Percentiles rank a stretch among this genome's conserved stretches.
Evolutionary conservation across 2,888 invertebrate species (phyloP).

Genomic region (Notocelia uddmanniana): DNA sequence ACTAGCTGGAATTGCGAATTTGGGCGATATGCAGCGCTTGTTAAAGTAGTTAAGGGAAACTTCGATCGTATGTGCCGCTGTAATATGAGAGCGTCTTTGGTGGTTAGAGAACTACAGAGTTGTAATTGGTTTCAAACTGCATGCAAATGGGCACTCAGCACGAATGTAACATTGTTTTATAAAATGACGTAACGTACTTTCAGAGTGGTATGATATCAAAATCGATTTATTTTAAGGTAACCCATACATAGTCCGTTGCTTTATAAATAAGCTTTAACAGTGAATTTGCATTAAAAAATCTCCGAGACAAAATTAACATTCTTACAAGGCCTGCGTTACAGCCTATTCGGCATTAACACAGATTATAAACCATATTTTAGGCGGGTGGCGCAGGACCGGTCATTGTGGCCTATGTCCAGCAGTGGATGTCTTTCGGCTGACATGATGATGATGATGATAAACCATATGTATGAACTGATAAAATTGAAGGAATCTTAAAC

Average conservation of each 20-base stretch:
- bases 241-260: too few relatives aligned
- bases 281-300: background rate
- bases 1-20: slow-evolving; percentile 15
- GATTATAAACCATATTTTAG: too few relatives aligned
- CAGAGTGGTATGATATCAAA: background rate
- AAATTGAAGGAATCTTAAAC: too few relatives aligned
- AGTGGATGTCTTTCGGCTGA: too few relatives aligned
- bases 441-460: too few relatives aligned
- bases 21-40: slow-evolving; percentile 17
- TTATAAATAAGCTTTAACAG: too few relatives aligned
- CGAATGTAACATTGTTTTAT: background rate
- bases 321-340: background rate
- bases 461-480: too few relatives aligned
- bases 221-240: background rate
- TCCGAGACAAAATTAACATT: background rate
- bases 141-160: slow-evolving; percentile 5
- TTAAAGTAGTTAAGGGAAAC: slow-evolving; percentile 23
- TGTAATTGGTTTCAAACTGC: slow-evolving; percentile 20
- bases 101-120: background rate
- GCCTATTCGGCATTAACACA: background rate
- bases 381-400: too few relatives aligned
- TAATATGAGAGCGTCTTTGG: background rate
- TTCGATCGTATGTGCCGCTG: slow-evolving; percentile 5
- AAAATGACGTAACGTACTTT: background rate
- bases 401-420: too few relatives aligned